Conservation (phyloP, 1,140 invertebrate genomes). For the Aphaenogaster floridana region DNA sequence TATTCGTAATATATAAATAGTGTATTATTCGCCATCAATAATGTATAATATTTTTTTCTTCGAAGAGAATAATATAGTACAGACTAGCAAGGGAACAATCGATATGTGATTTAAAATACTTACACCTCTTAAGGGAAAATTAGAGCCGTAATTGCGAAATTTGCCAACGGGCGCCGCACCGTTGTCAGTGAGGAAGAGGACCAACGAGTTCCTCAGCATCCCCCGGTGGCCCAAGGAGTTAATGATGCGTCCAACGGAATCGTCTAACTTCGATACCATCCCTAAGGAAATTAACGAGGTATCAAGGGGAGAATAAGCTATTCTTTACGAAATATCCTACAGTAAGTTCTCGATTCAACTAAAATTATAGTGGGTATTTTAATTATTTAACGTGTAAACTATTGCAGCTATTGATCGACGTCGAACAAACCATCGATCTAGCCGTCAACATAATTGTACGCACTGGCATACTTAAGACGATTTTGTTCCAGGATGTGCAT, state of each 20-base stretch:
- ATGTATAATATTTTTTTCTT: background rate
- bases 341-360: background rate
- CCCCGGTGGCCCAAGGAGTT: conserved; percentile 87
- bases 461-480: conserved; percentile 90
- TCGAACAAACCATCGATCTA: background rate
- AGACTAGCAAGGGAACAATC: too few species aligned
- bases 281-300: conserved; percentile 83
- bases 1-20: background rate
- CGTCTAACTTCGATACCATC: conserved; percentile 91
- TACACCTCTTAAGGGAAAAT: conserved; percentile 90
- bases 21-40: background rate
- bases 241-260: conserved; percentile 90
- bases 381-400: conserved; percentile 23
- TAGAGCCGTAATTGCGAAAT: conserved; percentile 89
- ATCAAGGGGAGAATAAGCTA: background rate
- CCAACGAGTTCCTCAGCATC: conserved; percentile 89
- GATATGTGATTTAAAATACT: conserved; percentile 47
- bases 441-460: conserved; percentile 61
- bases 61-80: too few species aligned
- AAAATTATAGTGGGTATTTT: conserved; percentile 49
- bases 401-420: background rate
- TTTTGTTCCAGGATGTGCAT: conserved; percentile 89
- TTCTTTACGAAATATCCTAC: background rate
- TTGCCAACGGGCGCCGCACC: conserved; percentile 87
- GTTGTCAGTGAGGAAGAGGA: conserved; percentile 90